These are phyloP conservation scores for Struthidea cinerea DNA, from an alignment of 2,113 vertebrate genomes.

Conservation along the genomic window DNA sequence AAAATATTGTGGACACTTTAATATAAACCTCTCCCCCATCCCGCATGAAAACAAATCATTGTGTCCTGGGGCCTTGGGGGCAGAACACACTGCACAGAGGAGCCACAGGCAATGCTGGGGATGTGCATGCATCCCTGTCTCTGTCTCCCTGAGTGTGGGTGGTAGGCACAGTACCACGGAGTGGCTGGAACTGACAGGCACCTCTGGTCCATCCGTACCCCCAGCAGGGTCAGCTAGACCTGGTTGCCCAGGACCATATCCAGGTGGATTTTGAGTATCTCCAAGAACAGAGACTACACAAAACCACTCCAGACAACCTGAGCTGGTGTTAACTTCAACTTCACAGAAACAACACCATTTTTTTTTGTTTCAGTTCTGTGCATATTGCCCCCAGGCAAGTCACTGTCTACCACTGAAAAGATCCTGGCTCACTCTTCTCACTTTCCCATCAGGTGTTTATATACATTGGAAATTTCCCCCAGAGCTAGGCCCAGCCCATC, in stretches of 20 bases:
- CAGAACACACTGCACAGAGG: not conserved
- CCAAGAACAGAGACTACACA: not conserved
- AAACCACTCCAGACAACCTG: not conserved
- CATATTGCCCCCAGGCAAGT: not conserved
- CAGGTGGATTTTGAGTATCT: not conserved
- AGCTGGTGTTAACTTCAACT: not conserved
- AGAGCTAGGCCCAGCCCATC: not conserved
- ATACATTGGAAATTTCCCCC: not conserved
- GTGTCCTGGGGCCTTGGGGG: not conserved
- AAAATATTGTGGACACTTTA: not conserved
- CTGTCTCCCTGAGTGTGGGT: not conserved
- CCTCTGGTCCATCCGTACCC: not conserved
- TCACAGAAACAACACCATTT: not conserved
- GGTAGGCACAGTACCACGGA: not conserved
- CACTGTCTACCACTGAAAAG: not conserved
- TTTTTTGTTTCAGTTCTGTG: not conserved
- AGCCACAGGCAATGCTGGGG: not conserved
- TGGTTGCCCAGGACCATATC: not conserved
- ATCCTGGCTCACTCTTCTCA: not conserved
- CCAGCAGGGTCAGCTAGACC: not conserved
- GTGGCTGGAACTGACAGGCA: not conserved
- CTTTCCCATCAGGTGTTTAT: not conserved
- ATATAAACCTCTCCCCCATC: accelerated
- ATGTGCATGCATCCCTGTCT: not conserved
- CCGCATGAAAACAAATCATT: not conserved